These are phyloP conservation scores for Andrena dorsata DNA, from an alignment of 2,888 invertebrate species.

Conservation along the genomic window DNA sequence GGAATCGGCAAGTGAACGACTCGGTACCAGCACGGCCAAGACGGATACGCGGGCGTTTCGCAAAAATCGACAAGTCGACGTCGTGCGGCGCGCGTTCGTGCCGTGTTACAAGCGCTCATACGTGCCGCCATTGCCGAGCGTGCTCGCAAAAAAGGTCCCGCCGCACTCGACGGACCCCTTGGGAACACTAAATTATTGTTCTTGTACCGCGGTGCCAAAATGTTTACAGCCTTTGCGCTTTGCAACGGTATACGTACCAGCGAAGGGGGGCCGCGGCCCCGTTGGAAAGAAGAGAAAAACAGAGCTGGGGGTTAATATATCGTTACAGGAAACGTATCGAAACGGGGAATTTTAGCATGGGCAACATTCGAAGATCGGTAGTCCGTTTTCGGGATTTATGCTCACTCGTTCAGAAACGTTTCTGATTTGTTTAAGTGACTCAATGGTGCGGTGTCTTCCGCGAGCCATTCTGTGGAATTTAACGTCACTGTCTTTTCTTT, in stretches of 20 bases:
- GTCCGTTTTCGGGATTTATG: not conserved
- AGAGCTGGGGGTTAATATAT: conserved; percentile 26
- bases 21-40: conserved; percentile 50
- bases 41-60: conserved; percentile 62
- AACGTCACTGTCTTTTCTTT: too few species aligned
- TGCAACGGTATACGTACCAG: conserved; percentile 50
- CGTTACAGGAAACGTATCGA: conserved; percentile 23
- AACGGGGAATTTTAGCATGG: conserved; percentile 5
- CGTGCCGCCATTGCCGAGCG: conserved; percentile 46
- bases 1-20: conserved; percentile 74
- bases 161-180: conserved; percentile 63
- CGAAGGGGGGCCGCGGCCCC: conserved; percentile 10
- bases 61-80: conserved; percentile 75
- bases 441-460: too few species aligned
- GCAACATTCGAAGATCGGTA: not conserved
- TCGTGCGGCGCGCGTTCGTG: conserved; percentile 70
- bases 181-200: conserved; percentile 79
- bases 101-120: conserved; percentile 65
- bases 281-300: conserved; percentile 40
- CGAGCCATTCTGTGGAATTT: too few species aligned
- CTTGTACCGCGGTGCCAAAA: conserved; percentile 80
- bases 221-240: conserved; percentile 76
- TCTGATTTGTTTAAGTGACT: too few species aligned
- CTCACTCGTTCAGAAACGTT: not conserved
- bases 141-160: conserved; percentile 61